Evolutionary conservation across 2,113 vertebrate species (phyloP), one percentile per base, ranked within the genome.

Genomic region (Rhinoderma darwinii): DNA sequence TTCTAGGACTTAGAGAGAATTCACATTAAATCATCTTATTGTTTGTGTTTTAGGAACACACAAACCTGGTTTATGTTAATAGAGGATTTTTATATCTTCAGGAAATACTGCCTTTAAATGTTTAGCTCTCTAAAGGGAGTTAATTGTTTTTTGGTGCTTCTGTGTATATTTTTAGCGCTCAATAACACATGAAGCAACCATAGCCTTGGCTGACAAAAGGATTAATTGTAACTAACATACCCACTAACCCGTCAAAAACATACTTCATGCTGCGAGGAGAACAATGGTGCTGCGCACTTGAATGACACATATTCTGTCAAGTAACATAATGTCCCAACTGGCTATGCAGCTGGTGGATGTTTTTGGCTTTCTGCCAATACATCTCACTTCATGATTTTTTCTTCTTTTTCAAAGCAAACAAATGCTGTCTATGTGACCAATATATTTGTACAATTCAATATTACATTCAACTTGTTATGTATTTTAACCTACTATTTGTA

Each of bases 171-270:
- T 91, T 92, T 89, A 89, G 51, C 66, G 89, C 20, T 84, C 25
- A 22, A 70, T 89, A 89, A 77, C 66, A 88, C 90, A 70, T 86
- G n/a, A 85, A 81, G 44, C 15, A 74, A 50, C 59, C 88, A 89
- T 84, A 89, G 81, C 1, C 84, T 86, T 90, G 80, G 86, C 87
- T 92, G 39, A 82, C 76, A 56, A 7, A 47, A 90, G 72, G 25
- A 92, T 91, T 92, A 91, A 92, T 91, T 93, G 41, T 85, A 91
- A 61, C 43, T 89, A 87, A 92, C 51, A 79, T 90, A 63, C 5
- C 66, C 85, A 81, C 83, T 90, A 89, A 91, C 79, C 30, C 50
- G 88, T 91, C 83, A 78, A 86, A 75, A 44, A 84, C 79, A 88
- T 76, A 88, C 79, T 89, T 91, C 88, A 59, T 32, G 47, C 84